These are phyloP conservation scores for Habrosyne pyritoides DNA, from an alignment of 2,888 invertebrate species.

Conservation along the genomic window DNA sequence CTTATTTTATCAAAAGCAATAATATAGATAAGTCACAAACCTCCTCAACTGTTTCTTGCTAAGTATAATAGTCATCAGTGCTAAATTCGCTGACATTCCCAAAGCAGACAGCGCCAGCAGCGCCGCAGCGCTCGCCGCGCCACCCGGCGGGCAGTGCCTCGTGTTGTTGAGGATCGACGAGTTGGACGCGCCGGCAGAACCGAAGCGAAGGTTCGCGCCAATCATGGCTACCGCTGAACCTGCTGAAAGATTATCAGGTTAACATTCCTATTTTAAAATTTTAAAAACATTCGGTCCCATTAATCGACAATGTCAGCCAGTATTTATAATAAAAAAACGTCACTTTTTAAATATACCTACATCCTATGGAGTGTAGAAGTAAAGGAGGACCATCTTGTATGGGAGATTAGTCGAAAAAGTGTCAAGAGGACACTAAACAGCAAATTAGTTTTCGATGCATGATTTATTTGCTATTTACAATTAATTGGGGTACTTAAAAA, in stretches of 20 bases:
- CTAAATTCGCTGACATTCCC: slow-evolving; percentile 92
- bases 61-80: slow-evolving; percentile 91
- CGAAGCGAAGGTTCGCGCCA: slow-evolving; percentile 89
- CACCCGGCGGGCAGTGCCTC: slow-evolving; percentile 91
- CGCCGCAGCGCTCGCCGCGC: slow-evolving; percentile 90
- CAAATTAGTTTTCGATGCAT: too few relatives aligned
- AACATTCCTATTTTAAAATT: slow-evolving; percentile 4
- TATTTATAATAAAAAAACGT: too few relatives aligned
- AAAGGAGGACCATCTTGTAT: too few relatives aligned
- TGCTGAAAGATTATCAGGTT: slow-evolving; percentile 46
- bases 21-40: slow-evolving; percentile 65
- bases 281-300: not conserved
- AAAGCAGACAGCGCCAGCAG: slow-evolving; percentile 90
- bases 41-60: slow-evolving; percentile 91
- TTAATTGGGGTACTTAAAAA: too few relatives aligned
- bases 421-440: too few relatives aligned
- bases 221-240: slow-evolving; percentile 91
- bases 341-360: too few relatives aligned
- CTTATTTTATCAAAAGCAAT: not conserved
- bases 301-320: too few relatives aligned
- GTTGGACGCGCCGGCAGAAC: slow-evolving; percentile 86
- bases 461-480: too few relatives aligned
- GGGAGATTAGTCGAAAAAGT: too few relatives aligned
- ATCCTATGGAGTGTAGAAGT: too few relatives aligned
- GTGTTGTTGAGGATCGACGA: slow-evolving; percentile 87